phyloP scores from a whole-genome alignment of 1,140 invertebrate genomes.

The Hypsibius dujardini region DNA sequence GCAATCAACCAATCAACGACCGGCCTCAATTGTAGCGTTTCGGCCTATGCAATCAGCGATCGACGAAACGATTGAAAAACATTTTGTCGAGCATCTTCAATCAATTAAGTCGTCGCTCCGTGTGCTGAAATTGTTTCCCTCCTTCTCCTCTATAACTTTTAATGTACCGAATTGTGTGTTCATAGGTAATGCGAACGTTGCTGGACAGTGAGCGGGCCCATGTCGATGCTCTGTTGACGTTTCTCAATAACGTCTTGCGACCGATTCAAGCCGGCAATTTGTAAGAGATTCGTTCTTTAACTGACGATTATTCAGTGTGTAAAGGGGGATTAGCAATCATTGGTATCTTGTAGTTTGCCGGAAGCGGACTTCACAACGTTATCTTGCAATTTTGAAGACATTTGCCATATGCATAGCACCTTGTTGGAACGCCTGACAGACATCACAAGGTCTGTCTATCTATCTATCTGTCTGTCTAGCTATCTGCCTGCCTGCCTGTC shows the following conservation, averaged over 20 bases:
- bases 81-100: not conserved
- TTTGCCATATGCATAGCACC: constrained; percentile 58
- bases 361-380: constrained; percentile 65
- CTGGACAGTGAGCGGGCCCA: constrained; percentile 76
- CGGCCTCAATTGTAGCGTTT: no score
- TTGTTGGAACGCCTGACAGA: constrained; percentile 20
- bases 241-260: constrained; percentile 62
- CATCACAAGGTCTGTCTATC: constrained; percentile 1
- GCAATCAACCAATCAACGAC: no score
- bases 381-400: constrained; percentile 67
- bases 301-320: no score
- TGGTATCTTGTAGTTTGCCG: constrained; percentile 44
- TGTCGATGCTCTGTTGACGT: constrained; percentile 63
- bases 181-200: constrained; percentile 70
- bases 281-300: constrained; percentile 40
- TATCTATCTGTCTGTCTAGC: no score
- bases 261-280: constrained; percentile 62
- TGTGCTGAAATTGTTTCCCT: not conserved
- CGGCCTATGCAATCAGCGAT: not conserved
- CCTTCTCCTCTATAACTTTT: not conserved
- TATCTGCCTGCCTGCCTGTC: no score
- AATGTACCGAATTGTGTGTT: constrained; percentile 39
- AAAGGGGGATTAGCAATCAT: constrained; percentile 18
- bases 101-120: not conserved
- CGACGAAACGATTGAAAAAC: not conserved